These are phyloP conservation scores for Crematogaster levior DNA, from an alignment of 2,888 invertebrate species.

Conservation along the genomic window DNA sequence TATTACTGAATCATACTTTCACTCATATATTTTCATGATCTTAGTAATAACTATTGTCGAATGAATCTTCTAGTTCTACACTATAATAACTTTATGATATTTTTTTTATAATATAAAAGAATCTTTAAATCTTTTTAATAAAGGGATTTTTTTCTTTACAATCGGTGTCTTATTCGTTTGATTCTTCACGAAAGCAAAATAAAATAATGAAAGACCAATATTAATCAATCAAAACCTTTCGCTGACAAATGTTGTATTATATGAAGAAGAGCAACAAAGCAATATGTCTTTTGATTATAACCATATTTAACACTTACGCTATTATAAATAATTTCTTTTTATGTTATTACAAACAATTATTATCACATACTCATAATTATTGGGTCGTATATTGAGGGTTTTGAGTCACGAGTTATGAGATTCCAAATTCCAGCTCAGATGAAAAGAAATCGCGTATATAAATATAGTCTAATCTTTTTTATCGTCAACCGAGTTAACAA, in stretches of 20 bases:
- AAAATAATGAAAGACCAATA: background rate
- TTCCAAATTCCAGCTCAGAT: background rate
- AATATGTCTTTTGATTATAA: background rate
- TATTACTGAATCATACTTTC: no score
- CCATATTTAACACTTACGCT: no score
- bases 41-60: no score
- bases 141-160: background rate
- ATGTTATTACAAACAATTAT: no score
- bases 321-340: no score
- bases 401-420: background rate
- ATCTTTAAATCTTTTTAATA: no score
- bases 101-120: no score
- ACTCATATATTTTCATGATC: no score
- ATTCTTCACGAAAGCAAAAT: background rate
- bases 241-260: background rate
- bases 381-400: background rate
- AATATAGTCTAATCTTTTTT: background rate
- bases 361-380: background rate
- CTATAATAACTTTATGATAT: no score
- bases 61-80: no score
- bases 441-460: background rate
- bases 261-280: background rate
- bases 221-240: background rate
- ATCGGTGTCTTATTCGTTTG: background rate
- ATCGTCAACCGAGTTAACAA: conserved; percentile 31